A percentile compares a stretch with the other conserved stretches of the same genome.
These are phyloP conservation scores for Pseudomyrmex cubaensis DNA, from an alignment of 1,140 invertebrate species.

Conservation along the genomic window DNA sequence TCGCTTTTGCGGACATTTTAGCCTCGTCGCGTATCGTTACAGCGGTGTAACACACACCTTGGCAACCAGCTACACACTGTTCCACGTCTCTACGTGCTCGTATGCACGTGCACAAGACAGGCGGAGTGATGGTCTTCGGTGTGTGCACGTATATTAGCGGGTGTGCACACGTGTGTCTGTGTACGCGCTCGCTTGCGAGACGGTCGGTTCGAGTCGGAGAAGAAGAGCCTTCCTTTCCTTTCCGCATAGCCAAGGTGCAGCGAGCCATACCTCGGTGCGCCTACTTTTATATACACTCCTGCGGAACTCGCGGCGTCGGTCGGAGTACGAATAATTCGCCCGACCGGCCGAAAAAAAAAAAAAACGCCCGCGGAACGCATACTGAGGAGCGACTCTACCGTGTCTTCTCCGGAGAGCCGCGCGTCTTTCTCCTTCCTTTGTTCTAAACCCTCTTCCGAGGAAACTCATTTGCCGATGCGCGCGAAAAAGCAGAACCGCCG, in stretches of 20 bases:
- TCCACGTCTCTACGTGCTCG: neutral
- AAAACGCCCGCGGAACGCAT: constrained; percentile 64
- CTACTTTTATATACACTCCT: constrained; percentile 66
- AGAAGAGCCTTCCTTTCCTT: constrained; percentile 83
- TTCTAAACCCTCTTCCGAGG: constrained; percentile 14
- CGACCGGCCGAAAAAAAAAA: constrained; percentile 52
- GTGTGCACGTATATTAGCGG: neutral
- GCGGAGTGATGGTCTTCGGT: constrained; percentile 2
- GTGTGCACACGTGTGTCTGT: neutral
- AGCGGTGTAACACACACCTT: constrained; percentile 50
- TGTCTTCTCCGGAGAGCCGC: constrained; percentile 62
- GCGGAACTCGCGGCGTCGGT: constrained; percentile 66
- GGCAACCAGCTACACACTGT: constrained; percentile 64
- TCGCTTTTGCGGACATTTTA: constrained; percentile 54
- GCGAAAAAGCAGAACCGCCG: no score
- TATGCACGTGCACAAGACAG: neutral
- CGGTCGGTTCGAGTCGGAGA: constrained; percentile 59
- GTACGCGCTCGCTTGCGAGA: constrained; percentile 54
- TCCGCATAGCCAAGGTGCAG: constrained; percentile 85
- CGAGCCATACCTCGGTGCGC: constrained; percentile 80
- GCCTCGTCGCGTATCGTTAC: constrained; percentile 40
- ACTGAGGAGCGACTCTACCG: constrained; percentile 72
- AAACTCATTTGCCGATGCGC: constrained; percentile 16
- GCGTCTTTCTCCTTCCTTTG: constrained; percentile 49
- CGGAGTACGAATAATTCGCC: constrained; percentile 80